A percentile compares a stretch with the other conserved stretches of the same genome.
Evolutionary conservation across 2,888 invertebrate species (phyloP).

Genomic region (Argyra leucocephala): DNA sequence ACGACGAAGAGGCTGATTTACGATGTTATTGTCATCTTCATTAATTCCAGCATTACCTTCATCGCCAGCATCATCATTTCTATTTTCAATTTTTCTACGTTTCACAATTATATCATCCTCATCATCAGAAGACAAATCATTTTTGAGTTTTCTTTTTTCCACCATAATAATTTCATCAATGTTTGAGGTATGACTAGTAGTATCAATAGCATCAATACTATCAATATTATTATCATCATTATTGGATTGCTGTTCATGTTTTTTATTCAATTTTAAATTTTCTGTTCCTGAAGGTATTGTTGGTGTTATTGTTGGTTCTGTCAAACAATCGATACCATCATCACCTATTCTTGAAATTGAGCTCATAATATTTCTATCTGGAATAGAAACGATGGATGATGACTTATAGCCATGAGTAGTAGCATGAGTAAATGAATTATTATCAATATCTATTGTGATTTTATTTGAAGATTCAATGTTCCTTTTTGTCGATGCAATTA

Average conservation of each 20-base stretch:
- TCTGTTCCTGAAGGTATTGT: background rate
- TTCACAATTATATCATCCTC: background rate
- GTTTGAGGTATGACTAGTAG: too few species aligned
- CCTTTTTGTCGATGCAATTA: too few species aligned
- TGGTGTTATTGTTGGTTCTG: background rate
- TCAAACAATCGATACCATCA: background rate
- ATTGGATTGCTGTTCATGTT: constrained; percentile 19
- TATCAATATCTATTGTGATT: too few species aligned
- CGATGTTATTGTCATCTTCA: constrained; percentile 14
- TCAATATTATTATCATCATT: constrained; percentile 15
- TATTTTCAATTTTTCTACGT: background rate
- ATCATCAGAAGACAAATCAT: constrained; percentile 1
- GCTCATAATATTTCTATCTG: too few species aligned
- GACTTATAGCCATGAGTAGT: too few species aligned
- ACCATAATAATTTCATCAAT: background rate
- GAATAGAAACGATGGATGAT: too few species aligned
- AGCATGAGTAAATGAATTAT: too few species aligned
- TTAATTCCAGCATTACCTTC: constrained; percentile 8
- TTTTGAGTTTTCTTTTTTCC: background rate
- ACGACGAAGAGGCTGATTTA: constrained; percentile 38
- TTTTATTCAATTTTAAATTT: constrained; percentile 3
- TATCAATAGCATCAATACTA: constrained; percentile 20
- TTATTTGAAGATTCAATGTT: too few species aligned
- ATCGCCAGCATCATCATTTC: constrained; percentile 12
- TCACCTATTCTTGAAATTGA: background rate